phyloP scores from a whole-genome alignment of 2,888 invertebrate species.

The Drosophila melanosoma region DNA sequence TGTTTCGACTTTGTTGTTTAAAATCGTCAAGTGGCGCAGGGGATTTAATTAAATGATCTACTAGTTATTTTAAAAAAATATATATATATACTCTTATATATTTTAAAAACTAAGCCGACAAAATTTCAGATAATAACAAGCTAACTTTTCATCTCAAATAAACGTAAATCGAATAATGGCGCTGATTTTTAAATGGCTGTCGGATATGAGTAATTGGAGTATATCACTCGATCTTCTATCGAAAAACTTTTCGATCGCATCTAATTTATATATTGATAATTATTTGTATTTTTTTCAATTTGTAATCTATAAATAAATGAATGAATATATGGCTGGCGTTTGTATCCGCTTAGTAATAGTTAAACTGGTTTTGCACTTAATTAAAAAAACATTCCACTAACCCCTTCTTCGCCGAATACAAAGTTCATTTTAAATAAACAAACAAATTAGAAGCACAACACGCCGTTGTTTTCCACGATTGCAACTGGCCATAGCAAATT shows the following conservation, averaged over 20 bases:
- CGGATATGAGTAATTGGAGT: background rate
- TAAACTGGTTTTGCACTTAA: slow-evolving; percentile 47
- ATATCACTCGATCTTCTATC: background rate
- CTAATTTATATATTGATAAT: background rate
- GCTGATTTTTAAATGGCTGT: background rate
- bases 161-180: background rate
- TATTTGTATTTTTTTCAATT: background rate
- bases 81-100: background rate
- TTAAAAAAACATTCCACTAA: background rate
- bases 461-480: background rate
- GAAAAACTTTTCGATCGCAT: background rate
- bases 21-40: background rate
- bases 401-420: background rate
- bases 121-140: background rate
- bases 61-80: background rate
- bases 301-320: slow-evolving; percentile 11
- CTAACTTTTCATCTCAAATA: background rate
- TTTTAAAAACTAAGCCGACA: background rate
- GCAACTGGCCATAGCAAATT: background rate
- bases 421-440: background rate
- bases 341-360: slow-evolving; percentile 21
- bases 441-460: background rate
- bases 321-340: slow-evolving; percentile 37
- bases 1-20: background rate
- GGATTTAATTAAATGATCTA: background rate